phyloP scores from a whole-genome alignment of 2,888 invertebrate species.

The Deroplatys truncata region DNA sequence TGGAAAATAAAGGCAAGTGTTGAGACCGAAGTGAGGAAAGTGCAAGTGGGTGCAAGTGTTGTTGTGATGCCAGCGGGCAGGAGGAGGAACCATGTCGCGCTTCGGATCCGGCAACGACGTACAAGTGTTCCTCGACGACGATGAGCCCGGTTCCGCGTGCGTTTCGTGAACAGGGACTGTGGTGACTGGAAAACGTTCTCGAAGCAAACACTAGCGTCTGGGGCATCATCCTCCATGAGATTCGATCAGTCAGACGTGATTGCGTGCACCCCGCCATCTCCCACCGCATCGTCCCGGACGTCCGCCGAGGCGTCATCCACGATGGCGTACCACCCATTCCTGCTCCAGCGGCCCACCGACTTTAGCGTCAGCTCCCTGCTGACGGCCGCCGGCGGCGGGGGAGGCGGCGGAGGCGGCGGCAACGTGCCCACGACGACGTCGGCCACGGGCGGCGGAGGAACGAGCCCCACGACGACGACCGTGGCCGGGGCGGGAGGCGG shows the following conservation, averaged over 20 bases:
- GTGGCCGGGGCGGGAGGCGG: conserved; percentile 34
- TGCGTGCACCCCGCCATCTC: conserved; percentile 46
- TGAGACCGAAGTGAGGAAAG: neutral
- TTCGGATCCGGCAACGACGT: neutral
- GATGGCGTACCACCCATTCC: conserved; percentile 81
- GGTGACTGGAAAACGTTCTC: neutral
- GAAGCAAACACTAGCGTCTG: neutral
- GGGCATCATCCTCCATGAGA: conserved; percentile 56
- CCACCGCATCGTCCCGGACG: conserved; percentile 37
- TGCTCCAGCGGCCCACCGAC: conserved; percentile 87
- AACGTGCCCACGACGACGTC: conserved; percentile 38
- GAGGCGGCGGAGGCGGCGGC: conserved; percentile 40
- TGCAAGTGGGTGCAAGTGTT: neutral
- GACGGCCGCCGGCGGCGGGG: conserved; percentile 58
- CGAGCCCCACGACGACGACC: conserved; percentile 35
- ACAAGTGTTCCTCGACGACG: conserved; percentile 39
- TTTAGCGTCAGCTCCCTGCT: conserved; percentile 89
- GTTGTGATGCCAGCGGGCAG: neutral
- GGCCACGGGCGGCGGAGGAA: conserved; percentile 33
- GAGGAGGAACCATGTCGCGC: neutral
- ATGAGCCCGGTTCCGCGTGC: conserved; percentile 54
- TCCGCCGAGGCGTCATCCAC: conserved; percentile 50
- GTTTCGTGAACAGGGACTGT: neutral
- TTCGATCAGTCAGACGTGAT: conserved; percentile 59
- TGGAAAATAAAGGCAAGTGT: neutral